A percentile compares a stretch with the other conserved stretches of the same genome.
phyloP scores from a whole-genome alignment of 2,797 vertebrate species.

The Sebastes hopkinsi region DNA sequence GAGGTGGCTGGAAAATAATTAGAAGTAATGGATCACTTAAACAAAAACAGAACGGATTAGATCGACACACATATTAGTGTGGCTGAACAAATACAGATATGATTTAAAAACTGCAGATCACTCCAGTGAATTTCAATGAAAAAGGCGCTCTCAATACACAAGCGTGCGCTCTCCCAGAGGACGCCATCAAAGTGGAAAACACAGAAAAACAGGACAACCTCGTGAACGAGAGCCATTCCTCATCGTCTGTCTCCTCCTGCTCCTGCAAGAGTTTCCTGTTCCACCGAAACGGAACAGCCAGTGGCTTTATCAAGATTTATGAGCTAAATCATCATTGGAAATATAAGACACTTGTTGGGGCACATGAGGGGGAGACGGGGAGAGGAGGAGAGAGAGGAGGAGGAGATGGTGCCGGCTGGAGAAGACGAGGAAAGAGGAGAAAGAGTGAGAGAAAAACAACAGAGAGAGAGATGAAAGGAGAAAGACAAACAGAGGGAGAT shows the following conservation, averaged over 20 bases:
- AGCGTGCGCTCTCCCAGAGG: conserved; percentile 27
- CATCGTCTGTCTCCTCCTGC: conserved; percentile 64
- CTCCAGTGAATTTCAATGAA: conserved; percentile 3
- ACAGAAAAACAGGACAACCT: conserved; percentile 57
- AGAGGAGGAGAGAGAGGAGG: not conserved
- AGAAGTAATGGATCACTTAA: not conserved
- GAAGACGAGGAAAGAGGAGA: conserved; percentile 3
- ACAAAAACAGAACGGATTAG: conserved; percentile 13
- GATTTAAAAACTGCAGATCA: conserved; percentile 9
- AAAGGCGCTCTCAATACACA: conserved; percentile 10
- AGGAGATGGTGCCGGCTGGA: conserved; percentile 7
- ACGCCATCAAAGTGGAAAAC: conserved; percentile 49
- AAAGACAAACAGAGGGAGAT: conserved; percentile 32
- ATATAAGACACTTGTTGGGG: conserved; percentile 80
- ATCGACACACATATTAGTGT: not conserved
- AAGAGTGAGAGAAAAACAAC: conserved; percentile 7
- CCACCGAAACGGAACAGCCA: conserved; percentile 74
- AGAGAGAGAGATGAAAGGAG: conserved; percentile 6
- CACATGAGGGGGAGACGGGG: conserved; percentile 34
- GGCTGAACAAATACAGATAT: conserved; percentile 15
- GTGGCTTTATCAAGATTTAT: conserved; percentile 82
- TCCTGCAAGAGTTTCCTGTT: conserved; percentile 75
- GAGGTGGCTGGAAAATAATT: conserved; percentile 9
- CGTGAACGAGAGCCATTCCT: conserved; percentile 62
- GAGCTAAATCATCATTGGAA: conserved; percentile 79